Base-by-base conservation (phyloP, 2,797 vertebrate species). In the Luscinia megarhynchos region DNA sequence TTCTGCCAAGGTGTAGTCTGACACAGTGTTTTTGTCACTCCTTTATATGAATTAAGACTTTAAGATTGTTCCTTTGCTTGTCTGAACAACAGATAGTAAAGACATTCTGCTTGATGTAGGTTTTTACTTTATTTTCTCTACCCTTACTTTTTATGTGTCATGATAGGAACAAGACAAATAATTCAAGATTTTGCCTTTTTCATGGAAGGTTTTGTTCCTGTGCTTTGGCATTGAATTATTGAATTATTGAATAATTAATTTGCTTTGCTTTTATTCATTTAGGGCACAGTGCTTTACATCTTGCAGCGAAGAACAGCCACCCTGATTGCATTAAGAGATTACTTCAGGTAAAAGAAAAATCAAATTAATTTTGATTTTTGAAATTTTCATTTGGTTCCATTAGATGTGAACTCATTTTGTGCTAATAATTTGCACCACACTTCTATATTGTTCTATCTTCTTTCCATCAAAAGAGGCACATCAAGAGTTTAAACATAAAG, bases 261-360 rank as follows among this genome's bases (percentile, higher is more conserved):
- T 73, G 22, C 27, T 90, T 80, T 80, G 15, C 40, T 90, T 93
- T 40, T 89, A 41, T 90, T 92, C 45, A 40, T 84, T 67, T 87
- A 99, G 99, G 99, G 80, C 98, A 98, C 80, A 99, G 95, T 67
- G 98, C 98, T 84, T 98, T 99, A 97, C 99, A 99, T 88, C 98
- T 99, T n/a, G 99, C 99, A 94, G 98, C 98, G 96, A 99, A 98
- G 98, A 98, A 99, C 96, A 98, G 98, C 96, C 99, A 99, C 41
- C 91, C 94, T 1, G 99, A 99, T 41, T 99, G 99, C 93, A 88
- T 98, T 97, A 99, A 96, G 96, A 99, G 98, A 74, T 98, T 99
- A 41, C 97, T 99, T 84, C 99, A 99, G 99, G 99, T 99, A 98
- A 97, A 92, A 48, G 34, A 83, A 84, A 84, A 89, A 48, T 22